Percentiles rank a stretch among this genome's conserved stretches.
phyloP scores from a whole-genome alignment of 2,888 invertebrate species.

The Aethes cnicana region DNA sequence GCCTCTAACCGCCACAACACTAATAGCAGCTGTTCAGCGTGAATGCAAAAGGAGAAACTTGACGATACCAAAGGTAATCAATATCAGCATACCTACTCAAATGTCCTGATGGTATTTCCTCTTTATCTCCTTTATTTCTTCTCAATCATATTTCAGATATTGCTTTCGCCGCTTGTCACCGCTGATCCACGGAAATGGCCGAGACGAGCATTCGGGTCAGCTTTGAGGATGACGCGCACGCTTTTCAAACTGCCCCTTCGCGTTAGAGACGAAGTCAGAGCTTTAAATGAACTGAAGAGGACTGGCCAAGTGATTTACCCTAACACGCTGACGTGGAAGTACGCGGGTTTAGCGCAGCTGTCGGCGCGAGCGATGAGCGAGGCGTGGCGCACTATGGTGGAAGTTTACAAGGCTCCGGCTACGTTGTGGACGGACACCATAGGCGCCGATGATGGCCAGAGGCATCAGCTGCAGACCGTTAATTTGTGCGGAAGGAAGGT shows the following conservation, averaged over 20 bases:
- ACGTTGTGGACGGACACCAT: slow-evolving; percentile 82
- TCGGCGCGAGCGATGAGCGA: slow-evolving; percentile 62
- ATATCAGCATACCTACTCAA: too few relatives aligned
- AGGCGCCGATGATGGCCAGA: slow-evolving; percentile 76
- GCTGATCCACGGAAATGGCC: slow-evolving; percentile 75
- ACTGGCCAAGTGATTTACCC: slow-evolving; percentile 58
- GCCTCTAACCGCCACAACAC: slow-evolving; percentile 67
- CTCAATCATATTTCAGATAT: slow-evolving; percentile 48
- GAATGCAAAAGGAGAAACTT: slow-evolving; percentile 69
- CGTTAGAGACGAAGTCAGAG: slow-evolving; percentile 59
- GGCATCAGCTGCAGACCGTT: slow-evolving; percentile 83
- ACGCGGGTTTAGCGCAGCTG: slow-evolving; percentile 65
- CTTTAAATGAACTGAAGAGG: slow-evolving; percentile 57
- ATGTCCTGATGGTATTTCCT: neutral
- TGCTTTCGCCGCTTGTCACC: slow-evolving; percentile 69
- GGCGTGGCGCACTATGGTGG: slow-evolving; percentile 55
- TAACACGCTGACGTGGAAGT: slow-evolving; percentile 69
- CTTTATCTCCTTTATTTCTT: neutral
- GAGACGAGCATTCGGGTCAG: slow-evolving; percentile 45
- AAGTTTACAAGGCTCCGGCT: slow-evolving; percentile 65
- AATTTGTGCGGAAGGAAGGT: slow-evolving; percentile 87
- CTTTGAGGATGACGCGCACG: slow-evolving; percentile 45
- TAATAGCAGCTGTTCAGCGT: slow-evolving; percentile 63
- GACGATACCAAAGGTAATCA: slow-evolving; percentile 63
- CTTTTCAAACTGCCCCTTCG: slow-evolving; percentile 57